These are phyloP conservation scores for Scaptomyza parva DNA, from an alignment of 2,888 invertebrate species.

Conservation along the genomic window DNA sequence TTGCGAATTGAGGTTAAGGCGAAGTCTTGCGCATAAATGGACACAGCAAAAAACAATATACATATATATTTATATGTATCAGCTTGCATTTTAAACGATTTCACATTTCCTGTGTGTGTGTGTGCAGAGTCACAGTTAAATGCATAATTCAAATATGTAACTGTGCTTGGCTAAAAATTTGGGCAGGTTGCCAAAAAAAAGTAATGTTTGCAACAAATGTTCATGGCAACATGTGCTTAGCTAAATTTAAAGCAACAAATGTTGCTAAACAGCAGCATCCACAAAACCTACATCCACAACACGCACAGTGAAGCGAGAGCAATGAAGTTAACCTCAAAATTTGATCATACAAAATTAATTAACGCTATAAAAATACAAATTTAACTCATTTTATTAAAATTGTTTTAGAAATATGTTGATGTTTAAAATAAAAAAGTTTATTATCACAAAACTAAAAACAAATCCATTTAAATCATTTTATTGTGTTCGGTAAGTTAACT, in stretches of 20 bases:
- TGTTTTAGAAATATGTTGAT: too few species aligned
- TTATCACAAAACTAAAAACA: too few species aligned
- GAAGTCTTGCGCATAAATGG: constrained; percentile 40
- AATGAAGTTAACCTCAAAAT: background rate
- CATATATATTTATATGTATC: constrained; percentile 1
- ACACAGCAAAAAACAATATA: background rate
- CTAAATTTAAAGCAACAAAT: constrained; percentile 36
- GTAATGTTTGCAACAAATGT: constrained; percentile 17
- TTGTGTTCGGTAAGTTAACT: too few species aligned
- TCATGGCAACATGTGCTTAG: constrained; percentile 25
- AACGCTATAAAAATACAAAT: background rate
- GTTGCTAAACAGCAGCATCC: constrained; percentile 51
- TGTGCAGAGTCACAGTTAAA: constrained; percentile 19
- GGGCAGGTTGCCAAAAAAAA: constrained; percentile 34
- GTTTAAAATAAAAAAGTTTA: too few species aligned
- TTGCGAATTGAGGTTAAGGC: constrained; percentile 53
- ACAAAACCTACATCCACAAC: constrained; percentile 55
- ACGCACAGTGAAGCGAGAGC: constrained; percentile 27
- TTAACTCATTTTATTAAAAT: background rate
- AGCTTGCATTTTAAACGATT: constrained; percentile 6
- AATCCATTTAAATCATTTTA: background rate
- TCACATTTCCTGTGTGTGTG: constrained; percentile 55
- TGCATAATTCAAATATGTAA: constrained; percentile 23
- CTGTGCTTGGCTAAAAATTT: constrained; percentile 12
- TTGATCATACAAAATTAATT: too few species aligned